These are phyloP conservation scores for Aricia agestis DNA, from an alignment of 1,140 invertebrate genomes.

Conservation along the genomic window DNA sequence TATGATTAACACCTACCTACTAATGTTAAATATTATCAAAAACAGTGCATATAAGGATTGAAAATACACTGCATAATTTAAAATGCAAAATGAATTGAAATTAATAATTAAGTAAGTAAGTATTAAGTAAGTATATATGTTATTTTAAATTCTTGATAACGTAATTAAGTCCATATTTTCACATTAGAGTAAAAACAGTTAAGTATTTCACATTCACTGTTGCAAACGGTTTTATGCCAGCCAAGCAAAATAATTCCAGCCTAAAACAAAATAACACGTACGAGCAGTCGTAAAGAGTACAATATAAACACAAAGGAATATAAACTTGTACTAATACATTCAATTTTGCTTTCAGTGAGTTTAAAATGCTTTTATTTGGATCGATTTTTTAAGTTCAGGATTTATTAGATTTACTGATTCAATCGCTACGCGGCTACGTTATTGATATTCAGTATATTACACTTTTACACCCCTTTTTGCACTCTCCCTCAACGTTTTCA, in stretches of 20 bases:
- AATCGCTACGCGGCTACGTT: too few relatives aligned
- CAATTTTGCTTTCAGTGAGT: constrained; percentile 49
- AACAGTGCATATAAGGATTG: too few relatives aligned
- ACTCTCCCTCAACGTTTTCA: too few relatives aligned
- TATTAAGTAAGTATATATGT: too few relatives aligned
- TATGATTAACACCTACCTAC: too few relatives aligned
- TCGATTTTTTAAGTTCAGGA: neutral
- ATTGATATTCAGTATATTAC: too few relatives aligned
- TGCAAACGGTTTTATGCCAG: constrained; percentile 38
- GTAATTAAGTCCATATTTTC: neutral
- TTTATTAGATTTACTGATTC: too few relatives aligned
- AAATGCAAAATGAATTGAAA: too few relatives aligned
- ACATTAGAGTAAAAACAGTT: neutral
- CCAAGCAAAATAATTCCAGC: constrained; percentile 43
- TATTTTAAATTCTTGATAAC: neutral
- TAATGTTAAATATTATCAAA: too few relatives aligned
- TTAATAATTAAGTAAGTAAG: too few relatives aligned
- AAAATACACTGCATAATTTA: too few relatives aligned
- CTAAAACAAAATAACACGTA: constrained; percentile 61
- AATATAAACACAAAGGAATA: constrained; percentile 45
- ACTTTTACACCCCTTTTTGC: too few relatives aligned
- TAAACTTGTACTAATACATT: constrained; percentile 58
- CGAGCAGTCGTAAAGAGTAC: constrained; percentile 49
- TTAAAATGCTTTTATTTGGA: constrained; percentile 6
- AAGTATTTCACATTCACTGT: constrained; percentile 32